Evolutionary conservation across 2,113 vertebrate genomes (phyloP), one percentile per base, ranked within the genome.

Genomic region (Chlorodrepanis virens): DNA sequence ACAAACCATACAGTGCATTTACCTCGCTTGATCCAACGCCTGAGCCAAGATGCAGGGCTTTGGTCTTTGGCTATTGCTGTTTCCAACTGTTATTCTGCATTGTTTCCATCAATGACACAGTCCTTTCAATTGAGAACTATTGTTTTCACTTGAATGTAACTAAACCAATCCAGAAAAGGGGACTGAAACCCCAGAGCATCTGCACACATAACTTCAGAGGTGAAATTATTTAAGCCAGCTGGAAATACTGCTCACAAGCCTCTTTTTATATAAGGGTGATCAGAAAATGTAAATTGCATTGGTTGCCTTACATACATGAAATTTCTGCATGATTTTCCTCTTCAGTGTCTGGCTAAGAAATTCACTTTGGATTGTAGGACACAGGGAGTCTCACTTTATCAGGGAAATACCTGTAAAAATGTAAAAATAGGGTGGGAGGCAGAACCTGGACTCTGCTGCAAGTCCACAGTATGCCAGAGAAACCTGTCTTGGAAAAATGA

Each of bases 1-100:
- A 68, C 68, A 72, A 95, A 52, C 1, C 1, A 5, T 83, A 57
- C 19, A 68, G 81, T 71, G 76, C 67, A 37, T 83, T 89, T 89
- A 70, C 79, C 94, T 97, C 56, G 25, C 75, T 91, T 91, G 89
- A 90, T 93, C 83, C 83, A 79, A 50, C 0, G 21, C 40, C 37
- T 3, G 42, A 91, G 79, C 70, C 71, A 95, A 84, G 79, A 94
- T 2, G 10, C 70, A 78, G 57, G 10, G 57, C 47, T 90, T 35
- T 68, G 63, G 49, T 91, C 59, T 78, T 12, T 23, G 42, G 24
- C n/a, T 42, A 0, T 49, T 69, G 29, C 47, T 33, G 11, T 80
- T 89, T 83, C 65, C 57, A 72, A 2, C 21, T 54, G 28, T 56
- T 94, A 39, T 67, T 60, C 52, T 82, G 16, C 45, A 11, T 59